These are phyloP conservation scores for Adelognathus sp. DNA, from an alignment of 2,888 invertebrate species.

Conservation along the genomic window DNA sequence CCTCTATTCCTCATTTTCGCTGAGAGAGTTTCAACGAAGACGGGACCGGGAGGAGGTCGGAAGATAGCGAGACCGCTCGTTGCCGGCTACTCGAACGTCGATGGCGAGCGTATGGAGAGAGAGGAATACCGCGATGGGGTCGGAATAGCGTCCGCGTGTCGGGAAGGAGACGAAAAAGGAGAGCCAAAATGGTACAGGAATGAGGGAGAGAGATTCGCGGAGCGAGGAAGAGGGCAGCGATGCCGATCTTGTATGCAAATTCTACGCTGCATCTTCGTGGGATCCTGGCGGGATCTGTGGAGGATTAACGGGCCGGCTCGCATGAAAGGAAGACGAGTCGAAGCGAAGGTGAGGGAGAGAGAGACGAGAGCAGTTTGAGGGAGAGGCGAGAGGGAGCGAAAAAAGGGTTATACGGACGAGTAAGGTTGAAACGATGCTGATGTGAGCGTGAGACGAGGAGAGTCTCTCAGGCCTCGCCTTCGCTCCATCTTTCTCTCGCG, in stretches of 20 bases:
- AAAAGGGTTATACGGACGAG: background rate
- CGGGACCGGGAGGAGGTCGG: constrained; percentile 26
- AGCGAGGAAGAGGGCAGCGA: constrained; percentile 65
- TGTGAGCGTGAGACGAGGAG: constrained; percentile 52
- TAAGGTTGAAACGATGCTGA: background rate
- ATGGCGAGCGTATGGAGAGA: constrained; percentile 59
- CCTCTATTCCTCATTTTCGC: constrained; percentile 24
- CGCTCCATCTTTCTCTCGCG: constrained; percentile 41
- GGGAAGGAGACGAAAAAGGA: constrained; percentile 67
- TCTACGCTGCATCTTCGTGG: constrained; percentile 80
- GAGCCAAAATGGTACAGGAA: constrained; percentile 78
- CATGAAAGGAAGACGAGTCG: constrained; percentile 77
- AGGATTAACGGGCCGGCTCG: constrained; percentile 81
- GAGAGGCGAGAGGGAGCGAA: constrained; percentile 49
- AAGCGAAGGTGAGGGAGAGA: constrained; percentile 58
- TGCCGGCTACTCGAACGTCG: constrained; percentile 40
- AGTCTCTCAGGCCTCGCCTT: constrained; percentile 50
- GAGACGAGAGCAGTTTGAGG: constrained; percentile 43
- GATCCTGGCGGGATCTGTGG: constrained; percentile 79
- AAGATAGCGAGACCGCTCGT: constrained; percentile 45
- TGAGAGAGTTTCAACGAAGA: constrained; percentile 26
- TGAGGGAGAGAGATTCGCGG: constrained; percentile 63
- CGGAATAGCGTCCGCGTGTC: constrained; percentile 58
- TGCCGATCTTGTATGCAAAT: constrained; percentile 81
- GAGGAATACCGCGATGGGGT: constrained; percentile 57